These are phyloP conservation scores for Misgurnus anguillicaudatus DNA, from an alignment of 2,113 vertebrate species.

Conservation along the genomic window DNA sequence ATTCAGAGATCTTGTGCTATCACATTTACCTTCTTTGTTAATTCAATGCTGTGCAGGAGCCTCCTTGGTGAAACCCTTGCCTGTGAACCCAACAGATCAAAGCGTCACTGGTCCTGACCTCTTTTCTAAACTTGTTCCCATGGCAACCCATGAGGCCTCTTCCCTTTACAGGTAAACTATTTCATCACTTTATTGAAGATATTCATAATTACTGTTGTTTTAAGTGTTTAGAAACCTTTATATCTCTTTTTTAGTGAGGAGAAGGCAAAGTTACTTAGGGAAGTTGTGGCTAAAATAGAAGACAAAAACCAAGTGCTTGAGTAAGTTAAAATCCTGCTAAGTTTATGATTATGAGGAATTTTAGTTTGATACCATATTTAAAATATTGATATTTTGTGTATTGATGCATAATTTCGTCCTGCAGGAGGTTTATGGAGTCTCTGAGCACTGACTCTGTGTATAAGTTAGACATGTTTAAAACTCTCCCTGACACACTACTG, in stretches of 20 bases:
- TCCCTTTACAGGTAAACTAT: slow-evolving; percentile 87
- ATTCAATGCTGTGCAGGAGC: slow-evolving; percentile 74
- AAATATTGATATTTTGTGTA: background rate
- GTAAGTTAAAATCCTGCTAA: too few relatives aligned
- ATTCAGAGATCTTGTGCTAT: background rate
- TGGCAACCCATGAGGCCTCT: slow-evolving; percentile 94
- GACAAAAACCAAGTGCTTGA: slow-evolving; percentile 93
- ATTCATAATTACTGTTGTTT: background rate
- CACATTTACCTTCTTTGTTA: background rate
- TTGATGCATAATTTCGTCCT: slow-evolving; percentile 6
- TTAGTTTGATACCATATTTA: background rate
- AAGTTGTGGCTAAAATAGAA: slow-evolving; percentile 90
- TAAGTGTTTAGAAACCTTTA: background rate
- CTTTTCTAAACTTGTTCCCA: slow-evolving; percentile 92
- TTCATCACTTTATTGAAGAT: background rate
- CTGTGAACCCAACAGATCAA: slow-evolving; percentile 92
- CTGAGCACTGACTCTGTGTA: slow-evolving; percentile 89
- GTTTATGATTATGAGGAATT: background rate
- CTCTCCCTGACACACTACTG: slow-evolving; percentile 89
- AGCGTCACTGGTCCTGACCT: slow-evolving; percentile 93
- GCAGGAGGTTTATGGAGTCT: slow-evolving; percentile 96
- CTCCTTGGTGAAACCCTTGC: slow-evolving; percentile 91
- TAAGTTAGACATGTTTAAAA: slow-evolving; percentile 86
- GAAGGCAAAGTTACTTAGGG: slow-evolving; percentile 92
- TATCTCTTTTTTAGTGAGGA: slow-evolving; percentile 80